Conservation (phyloP, 2,113 vertebrate genomes). For the Neogobius melanostomus region DNA sequence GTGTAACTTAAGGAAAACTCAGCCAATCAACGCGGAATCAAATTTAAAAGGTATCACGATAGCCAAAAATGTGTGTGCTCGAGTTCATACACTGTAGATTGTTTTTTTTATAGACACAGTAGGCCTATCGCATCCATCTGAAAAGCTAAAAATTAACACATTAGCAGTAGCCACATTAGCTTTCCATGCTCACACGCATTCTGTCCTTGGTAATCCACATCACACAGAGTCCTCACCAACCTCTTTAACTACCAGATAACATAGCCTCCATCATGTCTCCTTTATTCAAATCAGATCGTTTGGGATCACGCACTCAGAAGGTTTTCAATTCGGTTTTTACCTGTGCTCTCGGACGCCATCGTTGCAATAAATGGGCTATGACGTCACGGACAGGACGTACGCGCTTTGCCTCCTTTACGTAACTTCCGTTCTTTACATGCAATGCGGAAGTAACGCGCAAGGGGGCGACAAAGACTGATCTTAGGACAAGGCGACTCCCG, state of each 20-base stretch:
- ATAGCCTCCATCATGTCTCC: fast-evolving
- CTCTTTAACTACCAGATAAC: fast-evolving
- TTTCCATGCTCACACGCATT: neutral
- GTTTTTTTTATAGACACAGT: no score
- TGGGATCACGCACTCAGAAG: neutral
- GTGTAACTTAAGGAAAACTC: no score
- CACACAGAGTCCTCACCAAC: fast-evolving
- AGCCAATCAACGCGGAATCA: no score
- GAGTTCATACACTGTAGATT: no score
- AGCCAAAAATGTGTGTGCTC: no score
- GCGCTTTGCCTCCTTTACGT: slow-evolving; percentile 34
- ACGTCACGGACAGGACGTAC: slow-evolving; percentile 22
- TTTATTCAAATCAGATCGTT: fast-evolving
- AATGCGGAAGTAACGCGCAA: slow-evolving; percentile 31
- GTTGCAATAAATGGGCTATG: slow-evolving; percentile 47
- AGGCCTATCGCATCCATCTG: neutral
- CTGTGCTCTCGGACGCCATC: slow-evolving; percentile 82
- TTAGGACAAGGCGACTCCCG: neutral
- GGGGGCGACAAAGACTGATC: slow-evolving; percentile 33
- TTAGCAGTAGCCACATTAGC: slow-evolving; percentile 18
- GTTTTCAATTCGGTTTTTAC: slow-evolving; percentile 57
- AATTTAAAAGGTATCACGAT: no score
- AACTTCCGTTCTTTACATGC: slow-evolving; percentile 42
- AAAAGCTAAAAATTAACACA: slow-evolving; percentile 23
- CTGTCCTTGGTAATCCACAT: neutral